Percentiles rank a stretch among this genome's conserved stretches.
These are phyloP conservation scores for Chrysina gloriosa DNA, from an alignment of 2,888 invertebrate genomes.

Conservation along the genomic window DNA sequence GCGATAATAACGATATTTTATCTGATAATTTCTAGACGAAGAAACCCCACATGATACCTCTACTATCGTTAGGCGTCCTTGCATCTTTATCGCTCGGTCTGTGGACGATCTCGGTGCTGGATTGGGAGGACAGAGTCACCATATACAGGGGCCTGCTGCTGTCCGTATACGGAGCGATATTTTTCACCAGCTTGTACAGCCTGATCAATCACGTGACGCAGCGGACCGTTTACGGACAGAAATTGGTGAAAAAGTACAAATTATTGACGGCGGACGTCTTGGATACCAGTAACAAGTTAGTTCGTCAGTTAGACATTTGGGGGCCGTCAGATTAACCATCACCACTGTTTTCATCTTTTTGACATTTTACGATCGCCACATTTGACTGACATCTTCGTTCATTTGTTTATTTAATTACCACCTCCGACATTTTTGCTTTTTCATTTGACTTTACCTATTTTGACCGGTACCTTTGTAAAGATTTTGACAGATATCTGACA, in stretches of 20 bases:
- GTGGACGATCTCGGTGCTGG: conserved; percentile 59
- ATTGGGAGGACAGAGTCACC: conserved; percentile 70
- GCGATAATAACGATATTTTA: not conserved
- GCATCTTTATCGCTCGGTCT: conserved; percentile 41
- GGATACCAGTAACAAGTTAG: conserved; percentile 82
- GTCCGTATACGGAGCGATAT: conserved; percentile 74
- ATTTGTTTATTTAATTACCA: too few relatives aligned
- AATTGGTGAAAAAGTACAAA: conserved; percentile 73
- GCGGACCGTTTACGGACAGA: conserved; percentile 71
- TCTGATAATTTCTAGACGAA: conserved; percentile 25
- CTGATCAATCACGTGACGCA: conserved; percentile 72
- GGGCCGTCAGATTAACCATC: too few relatives aligned
- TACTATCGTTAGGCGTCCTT: conserved; percentile 24
- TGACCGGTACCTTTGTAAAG: too few relatives aligned
- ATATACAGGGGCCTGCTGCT: conserved; percentile 71
- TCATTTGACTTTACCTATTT: too few relatives aligned
- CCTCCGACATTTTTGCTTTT: too few relatives aligned
- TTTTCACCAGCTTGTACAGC: conserved; percentile 76
- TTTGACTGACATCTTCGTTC: too few relatives aligned
- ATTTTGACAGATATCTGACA: too few relatives aligned
- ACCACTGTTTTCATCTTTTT: too few relatives aligned
- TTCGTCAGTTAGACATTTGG: conserved; percentile 51
- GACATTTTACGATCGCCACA: too few relatives aligned
- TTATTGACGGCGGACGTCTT: conserved; percentile 75
- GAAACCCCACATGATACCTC: conserved; percentile 40